Base-by-base conservation (phyloP, 2,113 vertebrate genomes). In the Sapayoa aenigma region DNA sequence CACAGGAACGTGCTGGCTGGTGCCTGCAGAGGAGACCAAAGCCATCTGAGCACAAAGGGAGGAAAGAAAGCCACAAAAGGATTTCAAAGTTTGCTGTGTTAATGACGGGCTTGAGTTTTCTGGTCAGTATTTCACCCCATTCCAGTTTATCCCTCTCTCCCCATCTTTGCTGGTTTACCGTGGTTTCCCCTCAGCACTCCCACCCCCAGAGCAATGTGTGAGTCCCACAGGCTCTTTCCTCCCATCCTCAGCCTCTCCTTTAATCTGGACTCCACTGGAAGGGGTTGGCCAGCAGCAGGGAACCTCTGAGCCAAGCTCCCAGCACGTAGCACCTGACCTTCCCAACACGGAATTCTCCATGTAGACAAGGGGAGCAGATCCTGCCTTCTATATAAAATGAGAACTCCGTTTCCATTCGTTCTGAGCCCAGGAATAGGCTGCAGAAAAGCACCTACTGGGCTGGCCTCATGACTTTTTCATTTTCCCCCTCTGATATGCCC, bases 281-380 rank as follows among this genome's bases (percentile, higher is more conserved):
- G 39, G 65, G 65, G 14, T 16, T 6, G 3, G 2, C 0, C 11
- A 23, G 31, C 68, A 16, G 23, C 5, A 33, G 71, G 53, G 31
- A 67, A 7, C 19, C 35, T 41, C 69, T 50, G 41, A 1, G 14
- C 52, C 1, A 0, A 41, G 30, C 89, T 50, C 89, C n/a, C 12
- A 27, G 41, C 79, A 3, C 0, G 1, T 1, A 3, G 41, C 0
- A 3, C 22, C 3, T 31, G 9, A 41, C 49, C 46, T 62, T 28
- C 55, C 87, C 30, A 37, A 2, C 8, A 2, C 52, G 10, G 27
- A 4, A 62, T 56, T 90, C 92, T 95, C 88, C 90, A 62, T 14
- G 85, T 46, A 74, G 75, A 88, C 90, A 80, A 81, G 50, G 35
- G 72, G 47, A 96, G 59, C 68, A 84, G 89, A 71, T 39, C 59